phyloP scores from a whole-genome alignment of 2,797 vertebrate genomes.

The Remorina albescens region DNA sequence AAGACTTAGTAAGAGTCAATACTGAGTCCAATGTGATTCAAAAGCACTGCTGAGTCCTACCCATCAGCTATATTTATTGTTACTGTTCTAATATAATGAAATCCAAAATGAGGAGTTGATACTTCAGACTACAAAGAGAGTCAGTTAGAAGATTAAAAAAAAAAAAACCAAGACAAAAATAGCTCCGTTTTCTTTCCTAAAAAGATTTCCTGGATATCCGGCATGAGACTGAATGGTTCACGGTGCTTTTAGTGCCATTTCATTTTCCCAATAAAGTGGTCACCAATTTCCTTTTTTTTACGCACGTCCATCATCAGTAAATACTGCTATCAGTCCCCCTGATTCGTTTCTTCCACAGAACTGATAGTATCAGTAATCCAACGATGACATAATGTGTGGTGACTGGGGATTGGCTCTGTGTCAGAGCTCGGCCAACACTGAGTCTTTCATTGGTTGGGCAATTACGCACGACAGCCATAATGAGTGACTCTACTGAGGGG shows the following conservation, averaged over 20 bases:
- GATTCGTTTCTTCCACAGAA: constrained; percentile 28
- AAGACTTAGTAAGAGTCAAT: too few relatives aligned
- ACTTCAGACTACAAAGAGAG: background rate
- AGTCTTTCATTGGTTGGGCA: constrained; percentile 60
- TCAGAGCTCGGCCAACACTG: constrained; percentile 66
- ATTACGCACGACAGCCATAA: constrained; percentile 61
- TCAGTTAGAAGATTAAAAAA: constrained; percentile 6
- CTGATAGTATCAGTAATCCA: constrained; percentile 48
- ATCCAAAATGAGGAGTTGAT: background rate
- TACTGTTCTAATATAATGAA: background rate
- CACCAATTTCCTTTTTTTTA: background rate
- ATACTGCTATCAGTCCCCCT: background rate
- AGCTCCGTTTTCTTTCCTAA: background rate
- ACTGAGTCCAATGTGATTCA: too few relatives aligned
- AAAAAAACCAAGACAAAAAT: background rate
- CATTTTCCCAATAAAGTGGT: background rate
- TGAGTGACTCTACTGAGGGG: constrained; percentile 69
- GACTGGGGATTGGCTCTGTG: constrained; percentile 59
- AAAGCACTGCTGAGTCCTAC: too few relatives aligned
- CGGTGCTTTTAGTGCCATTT: background rate
- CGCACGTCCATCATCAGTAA: constrained; percentile 1
- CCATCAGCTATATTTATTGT: too few relatives aligned
- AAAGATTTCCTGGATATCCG: too few relatives aligned
- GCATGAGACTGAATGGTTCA: background rate
- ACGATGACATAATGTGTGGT: constrained; percentile 74